These are phyloP conservation scores for Falcunculus frontatus DNA, from an alignment of 2,113 vertebrate species.

Conservation along the genomic window DNA sequence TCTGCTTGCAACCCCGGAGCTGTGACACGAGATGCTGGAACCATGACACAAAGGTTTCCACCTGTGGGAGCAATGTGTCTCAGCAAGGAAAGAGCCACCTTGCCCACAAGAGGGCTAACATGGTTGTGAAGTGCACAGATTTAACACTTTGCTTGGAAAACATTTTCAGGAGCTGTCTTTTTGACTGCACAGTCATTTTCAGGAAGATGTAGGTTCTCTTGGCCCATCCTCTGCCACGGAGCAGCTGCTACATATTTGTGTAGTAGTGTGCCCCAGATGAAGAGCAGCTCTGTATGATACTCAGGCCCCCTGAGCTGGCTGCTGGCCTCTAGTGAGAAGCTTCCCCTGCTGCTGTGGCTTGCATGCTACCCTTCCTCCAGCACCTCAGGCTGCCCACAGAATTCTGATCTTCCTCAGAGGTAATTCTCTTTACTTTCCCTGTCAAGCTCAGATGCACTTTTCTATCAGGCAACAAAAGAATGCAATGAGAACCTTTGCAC, in stretches of 20 bases:
- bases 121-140: background rate
- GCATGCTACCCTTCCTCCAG: background rate
- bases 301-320: background rate
- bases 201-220: background rate
- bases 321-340: background rate
- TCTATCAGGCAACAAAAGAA: background rate
- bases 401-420: background rate
- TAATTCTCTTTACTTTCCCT: background rate
- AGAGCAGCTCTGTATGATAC: background rate
- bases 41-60: fast-evolving
- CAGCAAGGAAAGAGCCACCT: background rate
- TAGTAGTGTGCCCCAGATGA: background rate
- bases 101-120: fast-evolving
- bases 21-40: background rate
- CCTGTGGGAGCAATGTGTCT: background rate
- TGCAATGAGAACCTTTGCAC: background rate
- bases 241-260: fast-evolving
- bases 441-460: background rate
- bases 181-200: background rate
- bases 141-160: background rate
- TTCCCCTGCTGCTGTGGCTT: background rate
- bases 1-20: background rate
- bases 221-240: background rate
- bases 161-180: background rate
- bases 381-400: background rate